phyloP scores from a whole-genome alignment of 2,888 invertebrate genomes.

The Lobophora halterata region DNA sequence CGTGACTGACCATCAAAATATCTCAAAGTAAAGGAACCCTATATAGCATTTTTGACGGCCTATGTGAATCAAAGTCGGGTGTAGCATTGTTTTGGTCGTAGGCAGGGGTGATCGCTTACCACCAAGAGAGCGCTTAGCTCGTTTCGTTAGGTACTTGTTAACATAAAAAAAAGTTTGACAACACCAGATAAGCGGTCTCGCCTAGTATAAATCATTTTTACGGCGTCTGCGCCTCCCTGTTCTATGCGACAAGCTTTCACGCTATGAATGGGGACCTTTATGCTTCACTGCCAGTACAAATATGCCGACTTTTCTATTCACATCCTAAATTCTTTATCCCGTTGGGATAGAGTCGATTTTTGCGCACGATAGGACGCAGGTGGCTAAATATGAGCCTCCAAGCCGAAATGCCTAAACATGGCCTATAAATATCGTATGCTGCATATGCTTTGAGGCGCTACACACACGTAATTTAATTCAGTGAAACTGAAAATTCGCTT shows the following conservation, averaged over 20 bases:
- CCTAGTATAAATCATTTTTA: conserved; percentile 74
- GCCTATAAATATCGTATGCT: conserved; percentile 66
- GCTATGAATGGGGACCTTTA: conserved; percentile 69
- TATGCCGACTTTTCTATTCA: conserved; percentile 27
- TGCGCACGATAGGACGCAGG: conserved; percentile 14
- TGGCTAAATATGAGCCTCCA: conserved; percentile 40
- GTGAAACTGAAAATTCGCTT: background rate
- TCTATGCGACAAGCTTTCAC: conserved; percentile 72
- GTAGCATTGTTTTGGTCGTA: too few species aligned
- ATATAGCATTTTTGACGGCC: too few species aligned
- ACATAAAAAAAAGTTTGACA: conserved; percentile 61
- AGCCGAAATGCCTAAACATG: conserved; percentile 64
- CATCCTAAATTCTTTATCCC: conserved; percentile 23
- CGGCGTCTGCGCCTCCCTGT: conserved; percentile 57
- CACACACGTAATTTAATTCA: too few species aligned
- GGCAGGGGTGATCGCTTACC: too few species aligned
- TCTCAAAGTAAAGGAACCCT: too few species aligned
- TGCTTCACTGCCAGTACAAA: conserved; percentile 54
- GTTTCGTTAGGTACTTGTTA: too few species aligned
- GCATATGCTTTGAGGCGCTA: conserved; percentile 50
- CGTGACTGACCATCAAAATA: too few species aligned
- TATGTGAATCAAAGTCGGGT: too few species aligned
- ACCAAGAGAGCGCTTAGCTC: too few species aligned
- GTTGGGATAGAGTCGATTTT: conserved; percentile 36
- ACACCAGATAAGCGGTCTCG: conserved; percentile 63